A percentile compares a stretch with the other conserved stretches of the same genome.
Conservation (phyloP, 1,140 invertebrate species). For the Mya arenaria region DNA sequence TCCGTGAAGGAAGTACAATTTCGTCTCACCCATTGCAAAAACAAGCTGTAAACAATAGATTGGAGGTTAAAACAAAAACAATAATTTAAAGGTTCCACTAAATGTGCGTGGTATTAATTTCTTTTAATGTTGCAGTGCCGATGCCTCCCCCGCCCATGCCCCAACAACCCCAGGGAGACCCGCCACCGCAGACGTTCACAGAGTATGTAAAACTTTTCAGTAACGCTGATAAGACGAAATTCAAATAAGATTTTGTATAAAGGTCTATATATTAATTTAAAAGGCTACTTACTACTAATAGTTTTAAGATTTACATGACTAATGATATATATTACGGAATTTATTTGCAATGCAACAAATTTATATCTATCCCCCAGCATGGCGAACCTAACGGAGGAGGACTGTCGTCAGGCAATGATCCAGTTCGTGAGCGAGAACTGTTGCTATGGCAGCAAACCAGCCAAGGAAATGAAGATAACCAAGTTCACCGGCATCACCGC, state of each 20-base stretch:
- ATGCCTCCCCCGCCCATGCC: background rate
- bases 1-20: background rate
- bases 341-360: background rate
- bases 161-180: slow-evolving; percentile 5
- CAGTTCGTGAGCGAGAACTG: slow-evolving; percentile 81
- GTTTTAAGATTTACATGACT: background rate
- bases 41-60: background rate
- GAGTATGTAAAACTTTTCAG: slow-evolving; percentile 10
- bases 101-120: background rate
- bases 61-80: background rate
- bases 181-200: slow-evolving; percentile 21
- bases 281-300: background rate
- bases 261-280: background rate
- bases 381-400: slow-evolving; percentile 81
- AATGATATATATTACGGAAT: background rate
- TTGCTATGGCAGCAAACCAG: slow-evolving; percentile 83
- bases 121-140: background rate
- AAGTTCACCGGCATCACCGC: slow-evolving; percentile 82
- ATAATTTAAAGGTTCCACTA: background rate
- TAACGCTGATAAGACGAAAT: background rate
- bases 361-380: slow-evolving; percentile 56
- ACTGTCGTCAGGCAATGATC: slow-evolving; percentile 82
- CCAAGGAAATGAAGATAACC: slow-evolving; percentile 82
- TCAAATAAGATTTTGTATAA: background rate
- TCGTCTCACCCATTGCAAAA: background rate